Conservation (phyloP, 1,140 invertebrate species). For the Atta texana region DNA sequence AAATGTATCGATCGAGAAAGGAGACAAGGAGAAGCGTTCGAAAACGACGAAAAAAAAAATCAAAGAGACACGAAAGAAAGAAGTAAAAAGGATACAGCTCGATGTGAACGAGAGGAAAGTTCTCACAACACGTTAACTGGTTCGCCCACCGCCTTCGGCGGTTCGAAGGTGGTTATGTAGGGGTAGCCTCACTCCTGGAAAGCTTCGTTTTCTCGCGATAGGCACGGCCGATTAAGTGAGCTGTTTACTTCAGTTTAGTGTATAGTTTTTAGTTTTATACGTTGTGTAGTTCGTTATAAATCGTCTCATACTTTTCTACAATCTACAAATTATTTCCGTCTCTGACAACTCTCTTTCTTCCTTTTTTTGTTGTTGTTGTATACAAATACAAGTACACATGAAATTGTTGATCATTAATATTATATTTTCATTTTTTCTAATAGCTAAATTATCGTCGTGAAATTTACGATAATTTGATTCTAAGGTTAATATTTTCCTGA, state of each 20-base stretch:
- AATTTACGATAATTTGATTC: too few relatives aligned
- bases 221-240: constrained; percentile 55
- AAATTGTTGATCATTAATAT: neutral
- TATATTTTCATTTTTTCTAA: neutral
- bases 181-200: neutral
- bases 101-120: constrained; percentile 30
- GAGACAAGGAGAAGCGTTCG: neutral
- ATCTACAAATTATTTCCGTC: neutral
- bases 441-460: neutral
- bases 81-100: neutral
- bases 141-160: constrained; percentile 39
- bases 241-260: constrained; percentile 16
- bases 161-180: neutral
- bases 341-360: neutral
- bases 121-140: constrained; percentile 56
- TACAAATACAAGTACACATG: neutral
- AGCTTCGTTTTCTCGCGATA: constrained; percentile 53
- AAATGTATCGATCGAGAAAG: constrained; percentile 71
- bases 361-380: neutral
- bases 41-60: constrained; percentile 41
- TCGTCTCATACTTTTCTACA: neutral
- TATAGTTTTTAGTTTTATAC: constrained; percentile 19
- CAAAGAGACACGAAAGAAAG: neutral
- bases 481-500: neutral
- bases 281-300: constrained; percentile 9